Percentiles rank a stretch among this genome's conserved stretches.
Conservation (phyloP, 2,888 invertebrate genomes). For the Philhelius pedissequus region DNA sequence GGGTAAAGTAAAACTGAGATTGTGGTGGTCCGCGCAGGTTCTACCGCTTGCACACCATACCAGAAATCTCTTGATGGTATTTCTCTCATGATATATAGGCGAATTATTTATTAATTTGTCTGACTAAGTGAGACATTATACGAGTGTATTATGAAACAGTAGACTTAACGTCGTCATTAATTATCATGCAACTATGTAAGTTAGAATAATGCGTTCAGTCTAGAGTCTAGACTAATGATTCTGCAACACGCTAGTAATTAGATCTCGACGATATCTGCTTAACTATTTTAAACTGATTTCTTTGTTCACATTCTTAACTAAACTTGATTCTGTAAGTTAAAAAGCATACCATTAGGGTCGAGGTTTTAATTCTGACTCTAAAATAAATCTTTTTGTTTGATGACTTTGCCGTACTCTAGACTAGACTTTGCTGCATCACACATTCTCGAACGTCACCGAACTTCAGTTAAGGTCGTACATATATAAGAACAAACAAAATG, state of each 20-base stretch:
- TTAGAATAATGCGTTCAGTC: conserved; percentile 6
- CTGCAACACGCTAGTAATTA: background rate
- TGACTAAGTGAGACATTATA: conserved; percentile 62
- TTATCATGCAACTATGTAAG: conserved; percentile 31
- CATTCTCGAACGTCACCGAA: too few relatives aligned
- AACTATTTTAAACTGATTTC: background rate
- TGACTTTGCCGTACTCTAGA: too few relatives aligned
- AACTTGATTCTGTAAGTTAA: background rate
- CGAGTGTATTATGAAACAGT: conserved; percentile 52
- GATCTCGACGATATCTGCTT: background rate
- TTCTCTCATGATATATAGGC: conserved; percentile 53
- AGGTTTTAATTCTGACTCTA: background rate
- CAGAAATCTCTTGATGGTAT: conserved; percentile 38
- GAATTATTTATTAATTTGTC: conserved; percentile 66
- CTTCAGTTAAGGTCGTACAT: too few relatives aligned
- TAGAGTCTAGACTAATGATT: conserved; percentile 10
- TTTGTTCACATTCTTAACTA: background rate
- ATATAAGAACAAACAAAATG: too few relatives aligned
- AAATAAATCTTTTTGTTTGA: background rate
- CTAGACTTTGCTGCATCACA: too few relatives aligned
- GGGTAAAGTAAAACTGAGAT: conserved; percentile 38
- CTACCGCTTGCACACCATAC: background rate
- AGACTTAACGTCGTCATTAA: conserved; percentile 62
- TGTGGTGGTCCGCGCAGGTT: background rate
- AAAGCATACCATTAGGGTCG: background rate